phyloP scores from a whole-genome alignment of 2,797 vertebrate genomes.

The Gila robusta region DNA sequence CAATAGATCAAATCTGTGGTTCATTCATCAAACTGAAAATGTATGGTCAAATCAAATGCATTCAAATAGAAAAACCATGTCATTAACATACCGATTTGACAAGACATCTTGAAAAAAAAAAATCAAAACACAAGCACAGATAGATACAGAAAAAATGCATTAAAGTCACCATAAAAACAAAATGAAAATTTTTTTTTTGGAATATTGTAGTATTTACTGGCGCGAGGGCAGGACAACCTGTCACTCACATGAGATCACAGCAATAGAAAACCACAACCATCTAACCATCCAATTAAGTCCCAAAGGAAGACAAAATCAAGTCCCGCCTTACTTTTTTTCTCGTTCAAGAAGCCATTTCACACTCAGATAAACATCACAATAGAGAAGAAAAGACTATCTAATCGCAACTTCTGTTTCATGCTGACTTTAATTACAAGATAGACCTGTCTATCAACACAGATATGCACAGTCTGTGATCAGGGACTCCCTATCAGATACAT shows the following conservation, averaged over 20 bases:
- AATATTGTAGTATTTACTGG: no score
- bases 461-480: conserved; percentile 23
- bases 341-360: background rate
- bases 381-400: background rate
- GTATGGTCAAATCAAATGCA: background rate
- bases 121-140: conserved; percentile 12
- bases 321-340: background rate
- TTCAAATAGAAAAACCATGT: background rate
- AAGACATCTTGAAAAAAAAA: no score
- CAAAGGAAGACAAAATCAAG: background rate
- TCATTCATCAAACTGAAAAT: background rate
- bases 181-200: no score
- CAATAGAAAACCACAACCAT: no score
- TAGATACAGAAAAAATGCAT: conserved; percentile 21
- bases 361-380: background rate
- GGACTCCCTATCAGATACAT: conserved; percentile 58
- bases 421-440: conserved; percentile 46
- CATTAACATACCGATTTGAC: background rate
- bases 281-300: no score
- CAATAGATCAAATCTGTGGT: background rate
- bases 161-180: no score
- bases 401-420: background rate
- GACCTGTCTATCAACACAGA: background rate
- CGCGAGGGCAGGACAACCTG: no score
- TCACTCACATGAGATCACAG: no score